phyloP scores from a whole-genome alignment of 64 coral and sea anemone genomes.

The Platygyra sinensis region DNA sequence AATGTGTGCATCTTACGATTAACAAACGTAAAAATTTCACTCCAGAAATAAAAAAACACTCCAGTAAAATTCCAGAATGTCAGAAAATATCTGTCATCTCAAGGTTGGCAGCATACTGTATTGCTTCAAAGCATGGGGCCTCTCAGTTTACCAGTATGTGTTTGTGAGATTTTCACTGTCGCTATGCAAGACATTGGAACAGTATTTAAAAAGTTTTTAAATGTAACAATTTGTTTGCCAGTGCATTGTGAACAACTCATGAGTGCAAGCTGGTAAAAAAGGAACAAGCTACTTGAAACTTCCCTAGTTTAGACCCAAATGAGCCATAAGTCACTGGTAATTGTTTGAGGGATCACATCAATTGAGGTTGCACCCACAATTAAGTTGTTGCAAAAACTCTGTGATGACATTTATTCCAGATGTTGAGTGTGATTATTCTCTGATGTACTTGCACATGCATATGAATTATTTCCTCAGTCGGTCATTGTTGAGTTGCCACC shows the following conservation, averaged over 20 bases:
- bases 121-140: background rate
- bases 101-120: too few species aligned
- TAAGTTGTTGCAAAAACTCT: background rate
- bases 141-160: background rate
- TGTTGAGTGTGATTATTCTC: background rate
- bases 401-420: too few species aligned
- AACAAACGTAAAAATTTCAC: too few species aligned
- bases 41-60: too few species aligned
- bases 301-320: too few species aligned
- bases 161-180: background rate
- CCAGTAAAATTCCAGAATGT: too few species aligned
- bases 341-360: background rate
- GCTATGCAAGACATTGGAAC: background rate
- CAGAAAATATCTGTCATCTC: too few species aligned
- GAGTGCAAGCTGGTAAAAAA: background rate
- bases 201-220: too few species aligned
- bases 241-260: background rate
- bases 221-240: background rate
- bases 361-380: conserved; percentile 8
- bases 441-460: conserved; percentile 24
- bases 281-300: too few species aligned
- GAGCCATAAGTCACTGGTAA: background rate
- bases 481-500: conserved; percentile 28
- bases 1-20: too few species aligned
- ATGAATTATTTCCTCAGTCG: conserved; percentile 28